Evolutionary conservation across 2,888 invertebrate species (phyloP).

Genomic region (Folsomia manolachei): DNA sequence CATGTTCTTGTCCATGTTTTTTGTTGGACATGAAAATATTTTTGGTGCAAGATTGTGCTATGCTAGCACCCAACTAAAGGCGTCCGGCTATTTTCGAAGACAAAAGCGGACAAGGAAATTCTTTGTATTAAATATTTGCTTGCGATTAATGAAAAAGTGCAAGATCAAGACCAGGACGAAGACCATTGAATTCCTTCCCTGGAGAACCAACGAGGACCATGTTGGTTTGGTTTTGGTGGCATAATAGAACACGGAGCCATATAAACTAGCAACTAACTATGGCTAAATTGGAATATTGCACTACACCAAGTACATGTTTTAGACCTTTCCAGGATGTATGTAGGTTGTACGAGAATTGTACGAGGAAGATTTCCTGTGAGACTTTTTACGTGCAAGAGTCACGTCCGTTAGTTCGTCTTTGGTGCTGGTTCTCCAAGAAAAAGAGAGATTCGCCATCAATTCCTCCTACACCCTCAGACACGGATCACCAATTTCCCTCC

Average conservation of each 20-base stretch:
- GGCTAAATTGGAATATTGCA: too few relatives aligned
- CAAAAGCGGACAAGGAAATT: too few relatives aligned
- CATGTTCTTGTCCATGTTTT: too few relatives aligned
- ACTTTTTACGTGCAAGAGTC: slow-evolving; percentile 50
- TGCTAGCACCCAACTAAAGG: background rate
- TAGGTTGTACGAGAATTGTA: too few relatives aligned
- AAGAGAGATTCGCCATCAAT: slow-evolving; percentile 50
- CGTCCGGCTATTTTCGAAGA: background rate
- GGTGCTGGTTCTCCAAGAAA: slow-evolving; percentile 36
- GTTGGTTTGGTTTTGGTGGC: too few relatives aligned
- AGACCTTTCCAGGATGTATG: too few relatives aligned
- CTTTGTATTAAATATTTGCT: background rate
- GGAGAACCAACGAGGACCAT: background rate
- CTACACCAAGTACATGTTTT: too few relatives aligned
- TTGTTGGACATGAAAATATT: too few relatives aligned
- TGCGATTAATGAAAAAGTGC: background rate
- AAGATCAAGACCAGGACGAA: background rate
- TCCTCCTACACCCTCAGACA: slow-evolving; percentile 46
- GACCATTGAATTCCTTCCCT: background rate
- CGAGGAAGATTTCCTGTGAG: slow-evolving; percentile 47
- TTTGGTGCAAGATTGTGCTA: too few relatives aligned
- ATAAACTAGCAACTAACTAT: too few relatives aligned
- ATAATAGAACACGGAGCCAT: too few relatives aligned
- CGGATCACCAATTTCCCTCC: slow-evolving; percentile 49
- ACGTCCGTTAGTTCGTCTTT: too few relatives aligned